Evolutionary conservation across 2,888 invertebrate genomes (phyloP), one percentile per base, ranked within the genome.

Genomic region (Sipha maydis): DNA sequence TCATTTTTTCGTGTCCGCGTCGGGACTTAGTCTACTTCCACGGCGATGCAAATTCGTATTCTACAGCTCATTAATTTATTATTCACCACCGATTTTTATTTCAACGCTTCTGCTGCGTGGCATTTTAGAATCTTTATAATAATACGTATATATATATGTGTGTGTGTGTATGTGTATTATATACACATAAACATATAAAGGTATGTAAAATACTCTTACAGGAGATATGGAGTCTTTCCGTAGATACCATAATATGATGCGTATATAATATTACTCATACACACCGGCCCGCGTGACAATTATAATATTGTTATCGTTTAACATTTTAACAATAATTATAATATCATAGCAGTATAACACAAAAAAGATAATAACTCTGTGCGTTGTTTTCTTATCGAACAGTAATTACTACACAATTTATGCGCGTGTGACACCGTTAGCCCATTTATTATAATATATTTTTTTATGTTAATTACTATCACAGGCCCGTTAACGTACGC

Each of bases 321-420:
- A 8, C 28, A 28, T 28, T 31, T 17, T 38, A 73, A 75, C 38
- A 38, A 75, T 25, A 75, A 73, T 34, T 34, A 34, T 73, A 34
- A 34, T 38, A 73, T 1, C 28, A 17, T 28, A 8, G 17, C 31
- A 71, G 31, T 31, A 31, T 11, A 48, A 48, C 17, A 41, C 38
- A 38, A 34, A 11, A 41, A 75, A 34, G 25, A 71, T 71, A 71
- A 34, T 11, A 48, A 14, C n/a, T 28, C 54, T 17, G 31, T 41
- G 75, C 28, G 31, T 41, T 78, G 34, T 85, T 77, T 69, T 85
- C 85, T 85, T 85, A 85, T 85, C 85, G 54, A n/a, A 41, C n/a
- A 17, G 21, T 17, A 34, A 56, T 31, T 31, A 48, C 28, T 28
- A 77, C 41, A 48, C 67, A 41, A 67, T 14, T 25, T 31, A 9